Percentiles rank a stretch among this genome's conserved stretches.
These are phyloP conservation scores for Cyaniris semiargus DNA, from an alignment of 2,888 invertebrate species.

Conservation along the genomic window DNA sequence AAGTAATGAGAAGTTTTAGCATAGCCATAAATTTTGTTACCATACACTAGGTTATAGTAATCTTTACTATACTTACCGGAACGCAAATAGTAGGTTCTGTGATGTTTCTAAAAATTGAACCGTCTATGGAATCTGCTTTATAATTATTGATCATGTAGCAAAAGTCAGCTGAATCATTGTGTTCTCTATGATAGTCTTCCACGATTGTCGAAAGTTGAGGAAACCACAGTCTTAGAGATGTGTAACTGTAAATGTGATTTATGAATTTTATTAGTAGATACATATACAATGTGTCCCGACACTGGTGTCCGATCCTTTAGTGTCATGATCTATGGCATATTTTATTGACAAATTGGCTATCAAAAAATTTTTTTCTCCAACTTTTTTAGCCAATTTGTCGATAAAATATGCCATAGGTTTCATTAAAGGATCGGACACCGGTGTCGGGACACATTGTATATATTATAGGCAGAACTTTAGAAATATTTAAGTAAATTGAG, in stretches of 20 bases:
- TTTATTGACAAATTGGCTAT: too few species aligned
- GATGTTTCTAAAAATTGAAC: constrained; percentile 35
- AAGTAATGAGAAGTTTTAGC: neutral
- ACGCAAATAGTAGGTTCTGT: constrained; percentile 47
- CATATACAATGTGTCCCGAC: too few species aligned
- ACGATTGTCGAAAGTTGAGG: constrained; percentile 60
- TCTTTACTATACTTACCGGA: constrained; percentile 47
- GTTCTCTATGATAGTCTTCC: constrained; percentile 50
- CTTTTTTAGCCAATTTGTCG: too few species aligned
- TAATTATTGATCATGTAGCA: constrained; percentile 56
- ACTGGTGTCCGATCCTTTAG: too few species aligned
- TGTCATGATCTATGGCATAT: too few species aligned
- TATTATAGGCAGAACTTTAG: too few species aligned
- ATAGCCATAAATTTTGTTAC: neutral
- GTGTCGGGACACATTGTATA: too few species aligned
- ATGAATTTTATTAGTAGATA: neutral
- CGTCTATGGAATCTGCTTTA: constrained; percentile 41
- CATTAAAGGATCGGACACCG: too few species aligned
- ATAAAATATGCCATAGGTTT: too few species aligned
- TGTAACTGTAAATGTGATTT: constrained; percentile 48
- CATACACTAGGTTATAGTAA: neutral
- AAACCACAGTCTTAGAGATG: constrained; percentile 56
- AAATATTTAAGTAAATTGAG: too few species aligned
- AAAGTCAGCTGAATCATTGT: constrained; percentile 49
- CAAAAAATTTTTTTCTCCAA: too few species aligned